Base-by-base conservation (phyloP, 2,113 vertebrate species). In the Syngnathus floridae region DNA sequence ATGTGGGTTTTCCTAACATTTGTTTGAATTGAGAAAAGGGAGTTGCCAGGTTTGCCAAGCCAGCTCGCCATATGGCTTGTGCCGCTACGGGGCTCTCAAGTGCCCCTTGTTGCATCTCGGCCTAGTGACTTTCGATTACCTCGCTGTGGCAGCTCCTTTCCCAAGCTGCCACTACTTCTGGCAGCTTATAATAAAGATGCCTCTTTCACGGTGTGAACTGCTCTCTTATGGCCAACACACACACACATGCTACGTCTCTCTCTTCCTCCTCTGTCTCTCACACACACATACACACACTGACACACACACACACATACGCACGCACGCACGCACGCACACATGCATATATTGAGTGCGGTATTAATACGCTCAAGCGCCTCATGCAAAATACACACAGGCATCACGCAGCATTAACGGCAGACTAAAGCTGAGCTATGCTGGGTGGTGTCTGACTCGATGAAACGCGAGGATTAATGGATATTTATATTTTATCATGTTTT, bases 401-500 rank as follows among this genome's bases (percentile, higher is more conserved):
- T 74, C 78, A 69, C 71, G 69, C 5, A 36, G 41, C 52, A 65
- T 74, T 82, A 93, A 88, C 92, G 94, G 93, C 92, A 91, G 93
- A 91, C 91, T 88, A 86, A 82, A 91, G 85, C 90, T 80, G 72
- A 77, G 77, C 77, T 5, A 62, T 43, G 62, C 65, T 81, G 65
- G 38, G 83, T 46, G 84, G 82, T 94, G 92, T 94, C 90, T 92
- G 92, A 94, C 93, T 92, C 92, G 89, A 88, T 91, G 93, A 95
- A 94, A 94, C 90, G 89, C 86, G 91, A 94, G 93, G 92, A 95
- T 95, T 95, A 96, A 98, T 97, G 93, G 93, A 92, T 94, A 96
- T 97, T 98, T 96, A 95, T 95, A 95, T 97, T 97, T 95, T 92
- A 97, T 97, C 94, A 95, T 92, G 92, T 93, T 94, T 82, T 93